Conservation (phyloP, 2,113 vertebrate genomes). For the Smithornis capensis region DNA sequence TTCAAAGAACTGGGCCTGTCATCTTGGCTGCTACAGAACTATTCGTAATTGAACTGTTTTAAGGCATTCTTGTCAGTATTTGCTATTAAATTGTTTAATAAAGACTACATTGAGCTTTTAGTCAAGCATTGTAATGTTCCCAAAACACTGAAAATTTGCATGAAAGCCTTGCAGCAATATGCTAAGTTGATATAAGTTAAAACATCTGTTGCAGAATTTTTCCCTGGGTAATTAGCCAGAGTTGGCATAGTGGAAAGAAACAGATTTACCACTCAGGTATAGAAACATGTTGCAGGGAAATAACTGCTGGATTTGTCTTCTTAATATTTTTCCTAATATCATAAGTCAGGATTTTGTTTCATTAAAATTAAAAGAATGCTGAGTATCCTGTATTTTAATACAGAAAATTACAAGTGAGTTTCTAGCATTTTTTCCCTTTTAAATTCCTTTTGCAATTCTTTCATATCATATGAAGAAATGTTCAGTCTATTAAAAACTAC, state of each 20-base stretch:
- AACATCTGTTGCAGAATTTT: neutral
- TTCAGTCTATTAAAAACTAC: neutral
- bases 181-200: neutral
- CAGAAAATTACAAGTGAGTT: neutral
- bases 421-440: neutral
- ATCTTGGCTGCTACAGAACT: neutral
- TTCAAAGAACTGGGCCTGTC: neutral
- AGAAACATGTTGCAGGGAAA: neutral
- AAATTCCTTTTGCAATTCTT: neutral
- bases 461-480: neutral
- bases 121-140: neutral
- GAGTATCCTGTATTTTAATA: neutral
- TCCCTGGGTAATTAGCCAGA: neutral
- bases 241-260: neutral
- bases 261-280: neutral
- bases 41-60: neutral
- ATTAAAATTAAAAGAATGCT: neutral
- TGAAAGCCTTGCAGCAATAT: neutral
- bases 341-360: neutral
- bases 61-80: conserved; percentile 24
- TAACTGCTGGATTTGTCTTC: neutral
- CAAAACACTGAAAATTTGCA: conserved; percentile 25
- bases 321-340: neutral
- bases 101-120: conserved; percentile 13
- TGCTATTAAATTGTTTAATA: conserved; percentile 12